Percentiles rank a stretch among this genome's conserved stretches.
Evolutionary conservation across 2,888 invertebrate genomes (phyloP).

Genomic region (Ligdia adustata): DNA sequence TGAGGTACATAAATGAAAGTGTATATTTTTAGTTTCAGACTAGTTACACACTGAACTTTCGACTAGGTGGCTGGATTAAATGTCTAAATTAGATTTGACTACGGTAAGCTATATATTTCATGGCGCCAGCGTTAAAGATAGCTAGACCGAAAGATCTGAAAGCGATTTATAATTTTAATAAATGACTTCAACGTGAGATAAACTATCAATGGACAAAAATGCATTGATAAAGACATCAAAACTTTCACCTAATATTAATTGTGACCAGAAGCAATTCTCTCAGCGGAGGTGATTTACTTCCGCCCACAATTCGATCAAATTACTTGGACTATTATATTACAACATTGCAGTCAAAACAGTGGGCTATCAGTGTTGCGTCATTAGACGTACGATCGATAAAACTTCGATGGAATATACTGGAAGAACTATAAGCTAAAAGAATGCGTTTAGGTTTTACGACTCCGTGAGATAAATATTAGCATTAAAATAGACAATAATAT

Average conservation of each 20-base stretch:
- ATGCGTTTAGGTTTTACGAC: no score
- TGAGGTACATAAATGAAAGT: slow-evolving; percentile 12
- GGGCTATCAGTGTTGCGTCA: slow-evolving; percentile 33
- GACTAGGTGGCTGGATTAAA: slow-evolving; percentile 2
- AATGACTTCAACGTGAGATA: no score
- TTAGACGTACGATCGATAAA: slow-evolving; percentile 36
- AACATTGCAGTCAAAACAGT: slow-evolving; percentile 31
- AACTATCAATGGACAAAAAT: not conserved
- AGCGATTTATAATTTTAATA: no score
- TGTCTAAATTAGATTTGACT: slow-evolving; percentile 14
- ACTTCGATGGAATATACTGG: slow-evolving; percentile 15
- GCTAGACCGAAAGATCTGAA: no score
- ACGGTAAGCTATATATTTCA: not conserved
- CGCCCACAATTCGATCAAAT: slow-evolving; percentile 30
- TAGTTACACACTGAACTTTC: slow-evolving; percentile 21
- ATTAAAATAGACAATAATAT: no score
- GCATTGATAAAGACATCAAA: slow-evolving; percentile 11
- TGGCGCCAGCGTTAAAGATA: no score
- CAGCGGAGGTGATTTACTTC: slow-evolving; percentile 17
- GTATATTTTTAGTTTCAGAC: slow-evolving; percentile 18
- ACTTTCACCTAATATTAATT: slow-evolving; percentile 18
- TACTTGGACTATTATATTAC: slow-evolving; percentile 29
- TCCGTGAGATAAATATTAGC: no score
- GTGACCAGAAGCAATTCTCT: slow-evolving; percentile 15
- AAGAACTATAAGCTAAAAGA: no score